Percentiles rank a stretch among this genome's conserved stretches.
Conservation (phyloP, 2,888 invertebrate genomes). For the Amorpha juglandis region DNA sequence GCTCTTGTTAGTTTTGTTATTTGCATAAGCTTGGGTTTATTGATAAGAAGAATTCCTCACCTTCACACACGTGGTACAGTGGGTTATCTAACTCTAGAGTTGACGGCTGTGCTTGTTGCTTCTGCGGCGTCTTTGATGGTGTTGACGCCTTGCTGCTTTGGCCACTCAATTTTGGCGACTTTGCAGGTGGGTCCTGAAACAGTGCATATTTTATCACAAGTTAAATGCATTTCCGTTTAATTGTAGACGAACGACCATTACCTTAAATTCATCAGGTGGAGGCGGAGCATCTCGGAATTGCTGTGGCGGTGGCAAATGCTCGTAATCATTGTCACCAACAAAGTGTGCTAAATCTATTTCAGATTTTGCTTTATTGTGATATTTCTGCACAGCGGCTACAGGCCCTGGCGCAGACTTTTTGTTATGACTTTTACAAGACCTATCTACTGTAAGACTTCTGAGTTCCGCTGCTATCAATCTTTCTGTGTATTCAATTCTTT, state of each 20-base stretch:
- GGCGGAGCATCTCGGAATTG: slow-evolving; percentile 92
- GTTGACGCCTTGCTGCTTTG: slow-evolving; percentile 79
- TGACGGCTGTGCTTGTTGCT: slow-evolving; percentile 62
- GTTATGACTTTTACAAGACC: slow-evolving; percentile 66
- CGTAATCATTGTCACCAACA: slow-evolving; percentile 85
- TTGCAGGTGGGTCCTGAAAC: slow-evolving; percentile 73
- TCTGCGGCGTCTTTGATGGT: slow-evolving; percentile 71
- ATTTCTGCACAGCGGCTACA: slow-evolving; percentile 61
- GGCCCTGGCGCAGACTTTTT: slow-evolving; percentile 58
- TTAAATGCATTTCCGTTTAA: slow-evolving; percentile 29
- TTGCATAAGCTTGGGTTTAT: slow-evolving; percentile 52
- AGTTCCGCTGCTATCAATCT: slow-evolving; percentile 80
- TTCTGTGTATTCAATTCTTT: slow-evolving; percentile 79
- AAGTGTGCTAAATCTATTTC: slow-evolving; percentile 84
- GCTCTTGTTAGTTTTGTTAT: slow-evolving; percentile 54
- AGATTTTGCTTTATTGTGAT: slow-evolving; percentile 83
- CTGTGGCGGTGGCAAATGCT: slow-evolving; percentile 92
- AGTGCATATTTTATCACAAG: not conserved
- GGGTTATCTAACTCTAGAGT: slow-evolving; percentile 87
- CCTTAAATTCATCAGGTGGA: slow-evolving; percentile 89
- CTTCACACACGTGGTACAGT: slow-evolving; percentile 92
- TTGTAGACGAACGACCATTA: slow-evolving; percentile 40
- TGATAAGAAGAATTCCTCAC: slow-evolving; percentile 64
- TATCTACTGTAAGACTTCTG: slow-evolving; percentile 71
- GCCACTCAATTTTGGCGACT: slow-evolving; percentile 73